A percentile compares a stretch with the other conserved stretches of the same genome.
phyloP scores from a whole-genome alignment of 2,888 invertebrate genomes.

The Nysson spinosus region DNA sequence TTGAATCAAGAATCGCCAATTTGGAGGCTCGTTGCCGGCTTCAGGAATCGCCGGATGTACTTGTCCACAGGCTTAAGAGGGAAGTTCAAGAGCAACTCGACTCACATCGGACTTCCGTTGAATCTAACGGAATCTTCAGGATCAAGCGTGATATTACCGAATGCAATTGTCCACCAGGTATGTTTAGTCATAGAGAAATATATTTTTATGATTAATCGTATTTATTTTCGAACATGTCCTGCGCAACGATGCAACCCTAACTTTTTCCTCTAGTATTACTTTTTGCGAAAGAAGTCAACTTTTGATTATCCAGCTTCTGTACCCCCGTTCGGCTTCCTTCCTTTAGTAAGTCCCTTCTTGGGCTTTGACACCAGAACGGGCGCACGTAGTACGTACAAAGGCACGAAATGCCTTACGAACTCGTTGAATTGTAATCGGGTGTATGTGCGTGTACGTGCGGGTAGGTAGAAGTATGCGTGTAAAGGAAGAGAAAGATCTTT shows the following conservation, averaged over 20 bases:
- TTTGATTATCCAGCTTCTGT: too few relatives aligned
- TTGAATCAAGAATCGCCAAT: constrained; percentile 69
- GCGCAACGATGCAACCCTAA: background rate
- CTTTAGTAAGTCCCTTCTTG: background rate
- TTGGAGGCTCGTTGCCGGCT: constrained; percentile 63
- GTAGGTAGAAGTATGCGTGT: background rate
- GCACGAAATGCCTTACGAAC: constrained; percentile 6
- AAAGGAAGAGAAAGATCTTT: constrained; percentile 31
- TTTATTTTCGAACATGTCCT: background rate
- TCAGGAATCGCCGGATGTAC: constrained; percentile 54
- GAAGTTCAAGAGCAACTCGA: constrained; percentile 60
- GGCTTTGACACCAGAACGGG: constrained; percentile 11
- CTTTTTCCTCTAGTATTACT: constrained; percentile 5
- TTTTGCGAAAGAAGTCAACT: too few relatives aligned
- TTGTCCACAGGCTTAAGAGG: constrained; percentile 59
- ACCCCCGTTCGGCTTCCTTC: constrained; percentile 8
- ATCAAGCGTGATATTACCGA: constrained; percentile 70
- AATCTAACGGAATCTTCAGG: constrained; percentile 58
- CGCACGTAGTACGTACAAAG: constrained; percentile 17
- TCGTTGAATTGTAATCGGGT: constrained; percentile 17
- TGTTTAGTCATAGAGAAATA: too few relatives aligned
- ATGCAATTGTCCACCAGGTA: constrained; percentile 76
- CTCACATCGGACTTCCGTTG: constrained; percentile 33
- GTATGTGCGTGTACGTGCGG: background rate
- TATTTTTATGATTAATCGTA: background rate